Evolutionary conservation across 2,888 invertebrate genomes (phyloP).

Genomic region (Caenorhabditis afra): DNA sequence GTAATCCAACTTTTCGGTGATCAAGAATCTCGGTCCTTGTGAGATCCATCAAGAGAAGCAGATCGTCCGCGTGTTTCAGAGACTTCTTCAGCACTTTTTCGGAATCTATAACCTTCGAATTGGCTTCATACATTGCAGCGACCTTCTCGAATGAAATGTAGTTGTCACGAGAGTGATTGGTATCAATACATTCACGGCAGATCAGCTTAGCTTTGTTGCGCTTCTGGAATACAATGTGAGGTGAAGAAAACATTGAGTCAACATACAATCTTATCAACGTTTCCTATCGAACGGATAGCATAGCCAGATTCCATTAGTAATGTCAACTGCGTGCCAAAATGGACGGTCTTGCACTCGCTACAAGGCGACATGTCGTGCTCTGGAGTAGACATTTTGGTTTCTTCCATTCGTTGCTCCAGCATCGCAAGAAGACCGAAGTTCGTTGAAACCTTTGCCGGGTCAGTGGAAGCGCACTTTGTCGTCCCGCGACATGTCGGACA

Average conservation of each 20-base stretch:
- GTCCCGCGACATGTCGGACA: conserved; percentile 42
- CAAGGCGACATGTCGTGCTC: conserved; percentile 7
- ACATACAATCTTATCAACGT: conserved; percentile 22
- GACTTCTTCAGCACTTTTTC: conserved; percentile 4
- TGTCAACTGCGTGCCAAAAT: neutral
- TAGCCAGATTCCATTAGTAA: no score
- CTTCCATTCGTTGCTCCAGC: conserved; percentile 40
- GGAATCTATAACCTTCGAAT: conserved; percentile 1
- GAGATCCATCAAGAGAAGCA: neutral
- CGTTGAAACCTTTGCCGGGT: conserved; percentile 25
- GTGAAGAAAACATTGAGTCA: neutral
- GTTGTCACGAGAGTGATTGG: conserved; percentile 34
- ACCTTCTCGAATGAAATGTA: conserved; percentile 32
- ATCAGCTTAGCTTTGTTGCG: conserved; percentile 14
- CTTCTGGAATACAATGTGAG: conserved; percentile 17
- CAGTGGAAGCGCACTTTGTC: conserved; percentile 3
- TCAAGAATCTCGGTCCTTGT: conserved; percentile 9
- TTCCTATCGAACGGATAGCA: no score
- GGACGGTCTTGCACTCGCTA: conserved; percentile 1
- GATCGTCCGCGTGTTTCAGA: conserved; percentile 24
- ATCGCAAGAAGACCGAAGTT: conserved; percentile 28
- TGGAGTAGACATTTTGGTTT: neutral
- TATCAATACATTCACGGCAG: conserved; percentile 26
- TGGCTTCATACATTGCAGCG: conserved; percentile 25
- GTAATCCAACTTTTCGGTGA: conserved; percentile 23